A percentile compares a stretch with the other conserved stretches of the same genome.
phyloP scores from a whole-genome alignment of 2,888 invertebrate species.

The Gymnocheta viridis region DNA sequence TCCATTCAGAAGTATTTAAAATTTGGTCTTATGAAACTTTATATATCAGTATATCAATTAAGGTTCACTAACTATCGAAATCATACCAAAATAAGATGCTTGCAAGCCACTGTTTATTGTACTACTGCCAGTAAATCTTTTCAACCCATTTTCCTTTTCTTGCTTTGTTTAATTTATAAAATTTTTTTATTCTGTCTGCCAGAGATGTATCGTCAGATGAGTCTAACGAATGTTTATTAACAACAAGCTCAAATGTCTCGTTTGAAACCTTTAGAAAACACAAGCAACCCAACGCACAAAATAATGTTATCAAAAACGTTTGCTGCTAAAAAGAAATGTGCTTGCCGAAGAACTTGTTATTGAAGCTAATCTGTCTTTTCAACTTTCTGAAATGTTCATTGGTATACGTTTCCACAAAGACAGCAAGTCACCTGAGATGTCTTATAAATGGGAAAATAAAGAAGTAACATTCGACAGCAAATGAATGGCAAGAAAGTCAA shows the following conservation, averaged over 20 bases:
- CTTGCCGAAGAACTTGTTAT: no score
- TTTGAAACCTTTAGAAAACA: no score
- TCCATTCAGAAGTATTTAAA: no score
- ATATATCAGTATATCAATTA: no score
- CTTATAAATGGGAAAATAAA: neutral
- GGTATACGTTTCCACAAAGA: neutral
- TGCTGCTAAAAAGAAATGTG: neutral
- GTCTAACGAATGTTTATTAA: constrained; percentile 32
- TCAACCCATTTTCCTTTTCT: neutral
- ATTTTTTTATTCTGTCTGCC: neutral
- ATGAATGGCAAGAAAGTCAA: neutral
- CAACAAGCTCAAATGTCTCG: constrained; percentile 49
- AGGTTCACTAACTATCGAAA: no score
- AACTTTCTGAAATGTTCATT: neutral
- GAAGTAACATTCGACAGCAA: neutral
- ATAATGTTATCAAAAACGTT: neutral
- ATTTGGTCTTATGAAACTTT: no score
- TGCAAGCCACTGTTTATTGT: neutral
- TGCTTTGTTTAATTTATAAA: neutral
- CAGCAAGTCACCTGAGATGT: constrained; percentile 32
- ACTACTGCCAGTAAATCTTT: neutral
- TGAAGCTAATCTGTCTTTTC: neutral
- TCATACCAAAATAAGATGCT: no score
- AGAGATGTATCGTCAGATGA: neutral
- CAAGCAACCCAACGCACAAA: neutral